phyloP scores from a whole-genome alignment of 2,797 vertebrate genomes.

The Molossus molossus region DNA sequence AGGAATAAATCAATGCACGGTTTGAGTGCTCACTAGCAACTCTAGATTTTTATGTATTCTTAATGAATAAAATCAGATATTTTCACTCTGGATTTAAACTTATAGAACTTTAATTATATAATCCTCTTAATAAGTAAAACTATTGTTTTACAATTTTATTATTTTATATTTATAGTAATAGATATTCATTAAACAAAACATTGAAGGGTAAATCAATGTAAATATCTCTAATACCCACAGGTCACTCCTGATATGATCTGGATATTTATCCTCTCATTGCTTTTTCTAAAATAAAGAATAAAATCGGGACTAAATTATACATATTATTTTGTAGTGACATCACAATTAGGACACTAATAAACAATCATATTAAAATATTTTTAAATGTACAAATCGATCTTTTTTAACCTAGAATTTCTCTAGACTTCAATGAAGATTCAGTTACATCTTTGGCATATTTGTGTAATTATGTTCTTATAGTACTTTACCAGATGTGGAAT shows the following conservation, averaged over 20 bases:
- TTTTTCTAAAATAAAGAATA: not conserved
- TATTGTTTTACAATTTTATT: not conserved
- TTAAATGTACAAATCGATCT: not conserved
- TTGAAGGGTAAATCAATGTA: not conserved
- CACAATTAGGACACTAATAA: not conserved
- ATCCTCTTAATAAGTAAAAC: not conserved
- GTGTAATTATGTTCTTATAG: conserved; percentile 42
- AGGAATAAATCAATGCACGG: not conserved
- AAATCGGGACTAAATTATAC: not conserved
- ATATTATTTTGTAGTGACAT: not conserved
- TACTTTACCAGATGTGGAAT: conserved; percentile 49
- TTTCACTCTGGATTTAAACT: not conserved
- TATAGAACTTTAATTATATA: not conserved
- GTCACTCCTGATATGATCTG: not conserved
- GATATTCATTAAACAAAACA: not conserved
- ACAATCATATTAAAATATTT: not conserved
- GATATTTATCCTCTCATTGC: not conserved
- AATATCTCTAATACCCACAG: not conserved
- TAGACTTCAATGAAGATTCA: not conserved
- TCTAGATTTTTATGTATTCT: not conserved
- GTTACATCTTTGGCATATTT: not conserved
- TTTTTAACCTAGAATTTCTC: not conserved
- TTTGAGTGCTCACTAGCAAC: fast-evolving
- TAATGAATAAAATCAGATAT: not conserved
- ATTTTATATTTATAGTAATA: not conserved